Conservation (phyloP, 2,888 invertebrate species). For the Pyrrhosoma nymphula region DNA sequence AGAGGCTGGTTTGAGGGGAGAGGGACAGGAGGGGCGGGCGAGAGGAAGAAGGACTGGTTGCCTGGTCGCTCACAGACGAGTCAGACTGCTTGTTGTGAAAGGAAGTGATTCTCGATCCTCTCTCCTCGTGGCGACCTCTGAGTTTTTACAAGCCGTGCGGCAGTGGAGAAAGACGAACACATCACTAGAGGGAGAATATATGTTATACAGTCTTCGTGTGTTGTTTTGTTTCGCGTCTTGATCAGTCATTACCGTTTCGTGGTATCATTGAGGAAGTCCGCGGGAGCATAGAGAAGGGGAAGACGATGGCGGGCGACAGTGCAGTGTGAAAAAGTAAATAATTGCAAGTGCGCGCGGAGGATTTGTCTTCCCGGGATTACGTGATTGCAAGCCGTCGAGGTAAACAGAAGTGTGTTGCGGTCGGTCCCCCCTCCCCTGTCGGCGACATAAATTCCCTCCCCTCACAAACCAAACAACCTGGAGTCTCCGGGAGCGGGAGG, state of each 20-base stretch:
- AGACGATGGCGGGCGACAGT: neutral
- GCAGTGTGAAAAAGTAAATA: neutral
- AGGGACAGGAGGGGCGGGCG: neutral
- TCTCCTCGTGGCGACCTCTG: neutral
- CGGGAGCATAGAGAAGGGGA: too few relatives aligned
- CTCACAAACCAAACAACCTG: neutral
- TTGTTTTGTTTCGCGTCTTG: neutral
- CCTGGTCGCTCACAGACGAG: constrained; percentile 45
- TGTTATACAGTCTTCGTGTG: neutral
- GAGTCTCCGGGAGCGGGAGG: constrained; percentile 17
- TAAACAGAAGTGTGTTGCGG: neutral
- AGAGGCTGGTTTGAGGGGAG: neutral
- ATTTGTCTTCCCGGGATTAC: neutral
- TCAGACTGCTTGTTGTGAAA: constrained; percentile 48
- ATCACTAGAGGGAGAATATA: neutral
- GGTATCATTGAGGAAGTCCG: neutral
- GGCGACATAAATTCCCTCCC: neutral
- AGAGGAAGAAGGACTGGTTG: neutral
- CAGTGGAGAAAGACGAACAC: neutral
- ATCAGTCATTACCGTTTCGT: neutral
- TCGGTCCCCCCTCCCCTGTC: neutral
- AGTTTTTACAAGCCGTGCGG: neutral
- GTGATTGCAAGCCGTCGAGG: neutral
- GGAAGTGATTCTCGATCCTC: constrained; percentile 13
- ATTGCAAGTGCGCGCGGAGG: neutral